A percentile compares a stretch with the other conserved stretches of the same genome.
These are phyloP conservation scores for Geopemphigus sp. DNA, from an alignment of 1,140 invertebrate genomes.

Conservation along the genomic window DNA sequence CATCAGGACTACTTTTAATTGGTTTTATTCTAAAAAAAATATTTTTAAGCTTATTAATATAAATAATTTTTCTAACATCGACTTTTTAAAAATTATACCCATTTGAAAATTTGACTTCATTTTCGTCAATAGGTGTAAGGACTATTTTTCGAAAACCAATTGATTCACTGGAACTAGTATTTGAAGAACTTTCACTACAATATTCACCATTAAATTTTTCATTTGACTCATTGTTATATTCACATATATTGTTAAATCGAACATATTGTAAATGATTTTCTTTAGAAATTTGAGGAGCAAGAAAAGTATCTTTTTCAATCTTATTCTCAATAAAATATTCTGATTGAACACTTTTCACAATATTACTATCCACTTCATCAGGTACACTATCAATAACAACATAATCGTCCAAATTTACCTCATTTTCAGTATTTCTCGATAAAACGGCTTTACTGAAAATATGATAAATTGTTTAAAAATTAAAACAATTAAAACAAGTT, in stretches of 20 bases:
- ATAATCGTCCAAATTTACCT: slow-evolving; percentile 28
- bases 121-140: slow-evolving; percentile 10
- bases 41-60: background rate
- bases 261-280: slow-evolving; percentile 35
- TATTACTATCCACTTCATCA: background rate
- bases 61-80: background rate
- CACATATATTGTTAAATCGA: slow-evolving; percentile 18
- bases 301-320: background rate
- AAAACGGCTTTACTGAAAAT: slow-evolving; percentile 18
- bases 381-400: slow-evolving; percentile 8
- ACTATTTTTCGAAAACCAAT: slow-evolving; percentile 20
- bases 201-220: slow-evolving; percentile 12
- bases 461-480: background rate
- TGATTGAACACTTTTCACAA: background rate
- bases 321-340: slow-evolving; percentile 8
- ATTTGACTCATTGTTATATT: background rate
- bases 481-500: background rate
- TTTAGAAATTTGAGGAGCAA: background rate
- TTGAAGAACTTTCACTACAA: background rate
- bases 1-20: slow-evolving; percentile 36
- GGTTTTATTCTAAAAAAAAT: slow-evolving; percentile 33
- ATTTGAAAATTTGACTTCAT: slow-evolving; percentile 14
- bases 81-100: slow-evolving; percentile 1
- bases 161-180: slow-evolving; percentile 32
- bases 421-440: background rate